Evolutionary conservation across 2,888 invertebrate species (phyloP).

Genomic region (Yponomeuta plumbellus): DNA sequence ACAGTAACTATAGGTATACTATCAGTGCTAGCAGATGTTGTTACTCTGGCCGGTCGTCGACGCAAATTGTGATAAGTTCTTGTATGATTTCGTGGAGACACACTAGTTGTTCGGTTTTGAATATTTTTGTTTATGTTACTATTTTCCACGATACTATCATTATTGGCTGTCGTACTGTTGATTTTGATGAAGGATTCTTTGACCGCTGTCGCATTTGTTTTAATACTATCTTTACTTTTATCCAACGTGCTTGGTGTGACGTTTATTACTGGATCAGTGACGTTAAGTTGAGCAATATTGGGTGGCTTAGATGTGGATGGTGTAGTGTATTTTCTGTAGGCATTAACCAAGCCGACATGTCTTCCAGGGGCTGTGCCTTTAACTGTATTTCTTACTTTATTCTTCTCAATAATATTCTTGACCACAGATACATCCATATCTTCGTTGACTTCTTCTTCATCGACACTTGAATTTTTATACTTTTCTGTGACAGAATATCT

Average conservation of each 20-base stretch:
- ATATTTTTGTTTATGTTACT: constrained; percentile 6
- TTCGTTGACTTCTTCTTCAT: constrained; percentile 75
- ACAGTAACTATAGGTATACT: constrained; percentile 30
- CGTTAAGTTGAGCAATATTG: constrained; percentile 46
- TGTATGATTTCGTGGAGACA: constrained; percentile 52
- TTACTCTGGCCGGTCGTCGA: constrained; percentile 52
- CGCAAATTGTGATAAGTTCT: constrained; percentile 56
- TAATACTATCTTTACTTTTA: constrained; percentile 38
- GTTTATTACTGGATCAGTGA: constrained; percentile 48
- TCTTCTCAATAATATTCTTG: constrained; percentile 70
- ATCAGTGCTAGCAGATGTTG: constrained; percentile 48
- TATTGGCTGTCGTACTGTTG: constrained; percentile 30
- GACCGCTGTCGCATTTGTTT: constrained; percentile 30
- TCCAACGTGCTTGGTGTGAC: constrained; percentile 38
- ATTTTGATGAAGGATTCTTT: constrained; percentile 33
- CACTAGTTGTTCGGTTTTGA: constrained; percentile 33
- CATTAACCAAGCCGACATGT: constrained; percentile 62
- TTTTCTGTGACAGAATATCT: constrained; percentile 69
- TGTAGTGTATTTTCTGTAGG: constrained; percentile 61
- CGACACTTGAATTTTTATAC: constrained; percentile 65
- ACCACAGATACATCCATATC: constrained; percentile 79
- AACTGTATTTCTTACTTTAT: constrained; percentile 69
- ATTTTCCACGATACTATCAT: constrained; percentile 29
- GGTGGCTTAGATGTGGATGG: constrained; percentile 41
- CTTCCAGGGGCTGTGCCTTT: constrained; percentile 71